Evolutionary conservation across 2,113 vertebrate species (phyloP), one percentile per base, ranked within the genome.

Genomic region (Leptosomus discolor): DNA sequence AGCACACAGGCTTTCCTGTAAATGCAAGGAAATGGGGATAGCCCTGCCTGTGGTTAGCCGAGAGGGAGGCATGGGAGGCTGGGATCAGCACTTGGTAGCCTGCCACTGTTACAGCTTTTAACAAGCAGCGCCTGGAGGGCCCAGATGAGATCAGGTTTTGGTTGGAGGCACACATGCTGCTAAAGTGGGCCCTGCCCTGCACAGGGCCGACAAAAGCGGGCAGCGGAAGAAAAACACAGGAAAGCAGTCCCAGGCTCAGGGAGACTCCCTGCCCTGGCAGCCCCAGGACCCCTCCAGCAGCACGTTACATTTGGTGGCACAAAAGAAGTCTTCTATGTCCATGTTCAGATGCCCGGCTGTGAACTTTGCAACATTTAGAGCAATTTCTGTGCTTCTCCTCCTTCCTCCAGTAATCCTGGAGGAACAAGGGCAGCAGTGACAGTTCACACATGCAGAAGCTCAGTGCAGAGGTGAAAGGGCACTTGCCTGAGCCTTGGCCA

Each of bases 221-320:
- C 0, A 10, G 2, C 22, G 20, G 8, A 68, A 67, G 15, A 69
- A 79, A 50, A 85, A 23, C 45, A 36, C 5, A 46, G 61, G 32
- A 58, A 83, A 80, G 19, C 19, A 84, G 53, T 30, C 6, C 54
- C 48, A 29, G 20, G 61, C 24, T 84, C 13, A 11, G 3, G 12
- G 34, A 63, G 16, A 5, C 20, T 88, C 56, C 13, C 60, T n/a
- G n/a, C 34, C 39, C 16, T 4, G 3, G 45, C 37, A 27, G 36
- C 13, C 12, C 9, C 53, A 36, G 37, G 23, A 81, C 29, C 15
- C 30, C 56, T 58, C 43, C 80, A 68, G 39, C 2, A 23, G 17
- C 29, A 22, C 1, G 0, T 37, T 41, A 51, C 36, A 16, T 0
- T 3, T n/a, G 24, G 15, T 30, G 50, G 51, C 36, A 41, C n/a